These are phyloP conservation scores for Luperina testacea DNA, from an alignment of 2,888 invertebrate species.

Conservation along the genomic window DNA sequence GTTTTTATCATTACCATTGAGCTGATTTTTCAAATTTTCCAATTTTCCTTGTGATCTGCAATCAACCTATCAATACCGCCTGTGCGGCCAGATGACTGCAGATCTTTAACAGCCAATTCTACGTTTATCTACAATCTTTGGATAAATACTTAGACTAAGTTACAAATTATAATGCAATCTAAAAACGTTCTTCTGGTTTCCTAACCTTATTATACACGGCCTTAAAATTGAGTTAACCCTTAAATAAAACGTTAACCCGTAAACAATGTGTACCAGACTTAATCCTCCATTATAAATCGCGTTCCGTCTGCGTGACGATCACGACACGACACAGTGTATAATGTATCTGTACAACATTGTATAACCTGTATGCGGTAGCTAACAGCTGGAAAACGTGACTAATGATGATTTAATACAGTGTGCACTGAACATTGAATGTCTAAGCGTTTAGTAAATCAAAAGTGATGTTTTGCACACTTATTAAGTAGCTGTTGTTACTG, in stretches of 20 bases:
- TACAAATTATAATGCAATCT: neutral
- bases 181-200: neutral
- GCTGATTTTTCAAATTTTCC: neutral
- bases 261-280: slow-evolving; percentile 13
- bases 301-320: slow-evolving; percentile 40
- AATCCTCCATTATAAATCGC: slow-evolving; percentile 24
- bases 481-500: slow-evolving; percentile 39
- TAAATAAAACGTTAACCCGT: neutral
- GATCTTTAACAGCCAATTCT: neutral
- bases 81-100: neutral
- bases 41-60: neutral
- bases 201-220: neutral
- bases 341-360: slow-evolving; percentile 6
- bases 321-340: slow-evolving; percentile 21
- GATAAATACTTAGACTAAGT: neutral
- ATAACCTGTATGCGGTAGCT: slow-evolving; percentile 49
- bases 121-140: neutral
- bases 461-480: slow-evolving; percentile 40
- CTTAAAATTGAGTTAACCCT: neutral
- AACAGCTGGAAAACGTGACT: slow-evolving; percentile 51
- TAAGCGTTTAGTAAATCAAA: slow-evolving; percentile 53
- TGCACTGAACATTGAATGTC: slow-evolving; percentile 54
- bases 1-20: neutral
- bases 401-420: slow-evolving; percentile 57
- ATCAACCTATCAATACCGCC: neutral